Evolutionary conservation across 2,888 invertebrate species (phyloP), one percentile per base, ranked within the genome.

Genomic region (Orthosia gothica): DNA sequence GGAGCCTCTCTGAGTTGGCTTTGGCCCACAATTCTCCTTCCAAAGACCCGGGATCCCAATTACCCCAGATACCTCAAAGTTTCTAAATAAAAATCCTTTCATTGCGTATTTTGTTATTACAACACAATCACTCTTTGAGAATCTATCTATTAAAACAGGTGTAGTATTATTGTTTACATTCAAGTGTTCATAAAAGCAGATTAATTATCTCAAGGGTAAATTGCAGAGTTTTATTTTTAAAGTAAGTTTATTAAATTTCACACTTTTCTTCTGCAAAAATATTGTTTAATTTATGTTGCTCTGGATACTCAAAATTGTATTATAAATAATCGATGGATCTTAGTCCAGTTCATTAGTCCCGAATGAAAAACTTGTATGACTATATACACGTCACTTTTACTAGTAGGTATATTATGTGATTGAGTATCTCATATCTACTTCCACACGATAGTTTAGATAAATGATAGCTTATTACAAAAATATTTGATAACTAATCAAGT

Each of bases 111-210:
- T n/a, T 20, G 1, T 65, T 45, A n/a, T 52, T 13, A 32, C 18
- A 15, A 11, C 18, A 16, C 11, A 50, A 26, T 26, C 13, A 57
- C 1, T 50, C 4, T 23, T 57, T 18, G 1, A 52, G 12, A 11
- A 47, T 18, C 0, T 5, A 1, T 61, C 9, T 76, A 49, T 59
- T 71, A 59, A 64, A 78, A 78, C 59, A 78, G 59, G 54, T 78
- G 78, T 16, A 54, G 1, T 59, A 26, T 62, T 26, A 55, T 45
- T 77, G 49, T 61, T 65, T 61, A 64, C 49, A 16, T 45, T 7
- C 12, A 23, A 69, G 18, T 11, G 59, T 23, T 76, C 0, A 70
- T 64, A 54, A 77, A 64, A 58, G 20, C 54, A 76, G 26, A 64
- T 64, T 59, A 26, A 63, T 75, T 16, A 52, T 50, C 45, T 63